Percentiles rank a stretch among this genome's conserved stretches.
Evolutionary conservation across 2,888 invertebrate species (phyloP).

Genomic region (Biston betularia): DNA sequence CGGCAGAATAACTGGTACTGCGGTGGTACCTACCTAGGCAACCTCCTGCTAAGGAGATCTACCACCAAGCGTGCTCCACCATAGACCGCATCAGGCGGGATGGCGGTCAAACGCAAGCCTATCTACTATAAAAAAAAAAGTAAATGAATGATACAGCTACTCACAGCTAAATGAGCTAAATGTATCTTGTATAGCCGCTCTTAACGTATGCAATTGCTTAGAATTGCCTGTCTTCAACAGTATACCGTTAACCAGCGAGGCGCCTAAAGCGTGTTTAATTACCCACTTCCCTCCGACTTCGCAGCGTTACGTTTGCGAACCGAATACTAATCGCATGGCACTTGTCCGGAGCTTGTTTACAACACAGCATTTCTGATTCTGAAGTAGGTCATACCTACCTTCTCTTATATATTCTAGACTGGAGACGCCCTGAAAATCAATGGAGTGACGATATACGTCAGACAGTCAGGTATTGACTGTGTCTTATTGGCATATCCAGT

Average conservation of each 20-base stretch:
- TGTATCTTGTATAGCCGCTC: background rate
- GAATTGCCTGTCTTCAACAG: background rate
- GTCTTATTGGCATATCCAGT: too few relatives aligned
- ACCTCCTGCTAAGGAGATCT: too few relatives aligned
- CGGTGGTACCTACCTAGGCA: too few relatives aligned
- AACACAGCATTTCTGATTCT: background rate
- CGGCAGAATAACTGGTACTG: too few relatives aligned
- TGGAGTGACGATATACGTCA: background rate
- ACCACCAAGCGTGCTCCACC: too few relatives aligned
- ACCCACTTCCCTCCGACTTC: constrained; percentile 12
- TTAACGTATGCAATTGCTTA: background rate
- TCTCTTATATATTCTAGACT: too few relatives aligned
- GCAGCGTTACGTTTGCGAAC: constrained; percentile 1
- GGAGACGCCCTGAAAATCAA: too few relatives aligned
- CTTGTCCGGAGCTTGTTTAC: constrained; percentile 5
- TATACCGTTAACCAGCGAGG: constrained; percentile 9
- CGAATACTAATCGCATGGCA: constrained; percentile 21
- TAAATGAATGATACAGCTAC: too few relatives aligned
- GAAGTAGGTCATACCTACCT: background rate
- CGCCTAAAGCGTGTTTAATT: constrained; percentile 31
- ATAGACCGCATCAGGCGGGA: too few relatives aligned
- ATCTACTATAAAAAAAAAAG: too few relatives aligned
- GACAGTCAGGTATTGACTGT: background rate
- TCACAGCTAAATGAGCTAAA: too few relatives aligned
- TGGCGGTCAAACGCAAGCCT: too few relatives aligned